phyloP scores from a whole-genome alignment of 2,888 invertebrate species.

The Melanostoma mellinum region DNA sequence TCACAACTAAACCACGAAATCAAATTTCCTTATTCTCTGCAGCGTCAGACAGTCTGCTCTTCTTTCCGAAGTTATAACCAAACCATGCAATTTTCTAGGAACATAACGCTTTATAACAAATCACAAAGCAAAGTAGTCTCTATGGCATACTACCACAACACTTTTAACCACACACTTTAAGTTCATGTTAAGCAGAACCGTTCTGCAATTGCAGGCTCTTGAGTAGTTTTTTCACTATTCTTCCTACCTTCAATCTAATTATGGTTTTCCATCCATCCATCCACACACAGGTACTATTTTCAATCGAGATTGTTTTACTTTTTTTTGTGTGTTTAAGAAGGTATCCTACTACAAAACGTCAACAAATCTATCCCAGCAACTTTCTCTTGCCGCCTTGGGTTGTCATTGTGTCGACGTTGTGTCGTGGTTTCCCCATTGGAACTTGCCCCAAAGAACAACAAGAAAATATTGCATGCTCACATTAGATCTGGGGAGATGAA shows the following conservation, averaged over 20 bases:
- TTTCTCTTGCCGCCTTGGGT: conserved; percentile 25
- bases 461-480: conserved; percentile 52
- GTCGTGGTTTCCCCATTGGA: conserved; percentile 20
- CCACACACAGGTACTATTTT: conserved; percentile 3
- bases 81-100: conserved; percentile 24
- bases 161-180: conserved; percentile 53
- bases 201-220: conserved; percentile 10
- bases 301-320: background rate
- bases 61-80: conserved; percentile 28
- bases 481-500: conserved; percentile 45
- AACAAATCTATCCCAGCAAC: conserved; percentile 45
- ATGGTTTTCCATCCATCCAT: conserved; percentile 48
- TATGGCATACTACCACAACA: conserved; percentile 32
- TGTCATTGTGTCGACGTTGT: conserved; percentile 18
- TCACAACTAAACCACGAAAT: conserved; percentile 16
- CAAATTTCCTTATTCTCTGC: conserved; percentile 4
- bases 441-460: conserved; percentile 57
- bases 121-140: conserved; percentile 14
- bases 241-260: conserved; percentile 56
- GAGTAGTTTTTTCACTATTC: conserved; percentile 1
- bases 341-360: conserved; percentile 43
- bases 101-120: conserved; percentile 2
- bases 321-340: conserved; percentile 5
- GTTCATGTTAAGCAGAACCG: conserved; percentile 32
- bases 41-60: conserved; percentile 47